Percentiles rank a stretch among this genome's conserved stretches.
These are phyloP conservation scores for Rhabdophis nuchalis DNA, from an alignment of 2,797 vertebrate species.

Conservation along the genomic window DNA sequence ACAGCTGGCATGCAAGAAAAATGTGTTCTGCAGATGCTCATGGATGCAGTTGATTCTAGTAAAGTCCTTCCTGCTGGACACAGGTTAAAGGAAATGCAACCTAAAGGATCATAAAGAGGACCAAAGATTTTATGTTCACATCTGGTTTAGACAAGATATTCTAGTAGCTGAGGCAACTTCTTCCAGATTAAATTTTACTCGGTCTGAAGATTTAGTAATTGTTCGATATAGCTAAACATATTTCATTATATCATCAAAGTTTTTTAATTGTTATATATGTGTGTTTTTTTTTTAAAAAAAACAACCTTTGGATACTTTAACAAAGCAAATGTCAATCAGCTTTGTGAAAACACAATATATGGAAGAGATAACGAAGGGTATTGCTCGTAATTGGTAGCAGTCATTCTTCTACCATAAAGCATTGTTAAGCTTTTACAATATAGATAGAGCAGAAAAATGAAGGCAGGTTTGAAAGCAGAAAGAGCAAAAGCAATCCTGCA, in stretches of 20 bases:
- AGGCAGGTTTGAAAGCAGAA: conserved; percentile 26
- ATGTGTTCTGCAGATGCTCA: background rate
- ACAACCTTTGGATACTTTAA: conserved; percentile 10
- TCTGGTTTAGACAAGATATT: background rate
- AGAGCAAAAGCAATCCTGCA: conserved; percentile 42
- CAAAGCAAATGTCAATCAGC: conserved; percentile 12
- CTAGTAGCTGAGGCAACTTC: background rate
- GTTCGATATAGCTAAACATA: background rate
- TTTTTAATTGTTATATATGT: background rate
- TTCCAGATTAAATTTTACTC: background rate
- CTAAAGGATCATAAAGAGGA: background rate
- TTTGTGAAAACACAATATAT: conserved; percentile 35
- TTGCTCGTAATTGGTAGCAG: conserved; percentile 30
- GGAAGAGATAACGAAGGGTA: conserved; percentile 34
- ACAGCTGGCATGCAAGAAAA: background rate
- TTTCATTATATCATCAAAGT: background rate
- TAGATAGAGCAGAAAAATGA: conserved; percentile 32
- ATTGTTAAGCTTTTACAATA: conserved; percentile 30
- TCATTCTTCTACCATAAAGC: conserved; percentile 32
- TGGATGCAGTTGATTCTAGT: background rate
- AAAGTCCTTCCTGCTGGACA: background rate
- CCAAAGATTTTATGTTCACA: background rate
- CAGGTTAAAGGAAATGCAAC: background rate
- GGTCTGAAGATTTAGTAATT: background rate
- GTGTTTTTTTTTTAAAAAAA: too few species aligned